Evolutionary conservation across 2,797 vertebrate genomes (phyloP).

Genomic region (Acanthiza pusilla): DNA sequence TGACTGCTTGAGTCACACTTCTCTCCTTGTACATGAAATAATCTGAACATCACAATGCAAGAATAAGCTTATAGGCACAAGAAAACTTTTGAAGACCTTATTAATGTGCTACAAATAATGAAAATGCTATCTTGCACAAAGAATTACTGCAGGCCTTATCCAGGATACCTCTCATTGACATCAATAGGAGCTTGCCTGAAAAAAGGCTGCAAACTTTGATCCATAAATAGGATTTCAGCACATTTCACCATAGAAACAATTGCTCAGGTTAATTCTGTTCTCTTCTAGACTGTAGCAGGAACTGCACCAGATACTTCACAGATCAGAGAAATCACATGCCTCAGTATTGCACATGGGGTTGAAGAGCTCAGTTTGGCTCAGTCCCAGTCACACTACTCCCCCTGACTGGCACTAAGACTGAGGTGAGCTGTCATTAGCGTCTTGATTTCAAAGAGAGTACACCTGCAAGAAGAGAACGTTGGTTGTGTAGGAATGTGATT

Average conservation of each 20-base stretch:
- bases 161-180: background rate
- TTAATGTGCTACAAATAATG: background rate
- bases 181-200: background rate
- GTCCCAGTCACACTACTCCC: background rate
- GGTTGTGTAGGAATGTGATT: background rate
- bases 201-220: constrained; percentile 2
- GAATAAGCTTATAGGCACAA: background rate
- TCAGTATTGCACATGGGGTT: background rate
- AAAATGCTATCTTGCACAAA: background rate
- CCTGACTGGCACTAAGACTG: background rate
- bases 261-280: constrained; percentile 18
- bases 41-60: background rate
- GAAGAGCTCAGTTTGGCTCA: background rate
- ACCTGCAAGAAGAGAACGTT: background rate
- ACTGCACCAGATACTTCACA: background rate
- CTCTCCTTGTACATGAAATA: background rate
- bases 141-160: background rate
- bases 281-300: background rate
- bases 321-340: background rate
- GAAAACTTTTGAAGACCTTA: background rate
- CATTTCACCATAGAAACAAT: constrained; percentile 59
- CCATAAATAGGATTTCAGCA: background rate
- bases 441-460: background rate
- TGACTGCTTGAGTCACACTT: background rate
- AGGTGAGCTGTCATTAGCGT: background rate